phyloP scores from a whole-genome alignment of 2,888 invertebrate genomes.

The Ormyrus nitidulus region DNA sequence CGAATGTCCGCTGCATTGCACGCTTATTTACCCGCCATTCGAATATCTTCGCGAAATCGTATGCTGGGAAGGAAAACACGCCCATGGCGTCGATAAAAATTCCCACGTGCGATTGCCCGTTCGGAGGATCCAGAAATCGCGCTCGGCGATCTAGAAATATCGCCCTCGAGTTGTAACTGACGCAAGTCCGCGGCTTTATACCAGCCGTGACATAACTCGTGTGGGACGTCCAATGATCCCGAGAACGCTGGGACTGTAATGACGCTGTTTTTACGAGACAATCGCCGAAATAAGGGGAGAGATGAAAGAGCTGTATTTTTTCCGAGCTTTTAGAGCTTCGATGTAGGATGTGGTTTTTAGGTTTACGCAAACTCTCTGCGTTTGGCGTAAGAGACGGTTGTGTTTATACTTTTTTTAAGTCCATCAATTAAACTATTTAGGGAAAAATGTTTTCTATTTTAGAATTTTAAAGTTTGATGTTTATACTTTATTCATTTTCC shows the following conservation, averaged over 20 bases:
- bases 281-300: too few species aligned
- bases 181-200: conserved; percentile 55
- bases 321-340: conserved; percentile 30
- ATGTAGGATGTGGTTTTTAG: not conserved
- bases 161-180: conserved; percentile 60
- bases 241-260: not conserved
- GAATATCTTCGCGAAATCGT: too few species aligned
- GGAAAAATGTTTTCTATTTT: too few species aligned
- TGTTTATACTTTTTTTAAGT: too few species aligned
- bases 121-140: conserved; percentile 51
- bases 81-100: conserved; percentile 17
- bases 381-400: too few species aligned
- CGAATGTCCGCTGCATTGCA: too few species aligned
- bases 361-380: not conserved
- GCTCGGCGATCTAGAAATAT: conserved; percentile 64
- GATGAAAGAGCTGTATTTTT: not conserved
- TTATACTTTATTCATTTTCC: too few species aligned
- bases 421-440: too few species aligned
- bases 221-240: conserved; percentile 34
- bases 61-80: not conserved
- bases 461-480: too few species aligned
- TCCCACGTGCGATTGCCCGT: conserved; percentile 39
- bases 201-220: conserved; percentile 57
- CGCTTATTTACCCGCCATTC: too few species aligned
- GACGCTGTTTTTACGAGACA: too few species aligned